Conservation (phyloP, 1,140 invertebrate genomes). For the Magallana angulata region DNA sequence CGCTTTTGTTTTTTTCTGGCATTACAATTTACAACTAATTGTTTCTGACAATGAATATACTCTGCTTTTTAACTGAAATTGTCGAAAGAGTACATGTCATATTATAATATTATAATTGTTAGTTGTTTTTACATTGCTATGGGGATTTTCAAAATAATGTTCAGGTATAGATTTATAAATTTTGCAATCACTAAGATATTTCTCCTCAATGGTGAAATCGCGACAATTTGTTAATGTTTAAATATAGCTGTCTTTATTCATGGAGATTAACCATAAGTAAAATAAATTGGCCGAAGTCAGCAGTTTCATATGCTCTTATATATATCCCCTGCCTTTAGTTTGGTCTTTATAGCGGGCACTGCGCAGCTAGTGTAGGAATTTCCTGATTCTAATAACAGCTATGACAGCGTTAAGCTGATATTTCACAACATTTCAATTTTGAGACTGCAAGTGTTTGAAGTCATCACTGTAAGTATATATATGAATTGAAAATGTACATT, state of each 20-base stretch:
- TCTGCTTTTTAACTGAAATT: background rate
- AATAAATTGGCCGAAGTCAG: background rate
- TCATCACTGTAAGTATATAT: no score
- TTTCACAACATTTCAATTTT: constrained; percentile 5
- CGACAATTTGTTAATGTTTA: constrained; percentile 13
- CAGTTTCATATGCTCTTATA: background rate
- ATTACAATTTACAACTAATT: background rate
- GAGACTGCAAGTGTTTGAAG: no score
- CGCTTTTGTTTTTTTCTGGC: background rate
- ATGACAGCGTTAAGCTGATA: background rate
- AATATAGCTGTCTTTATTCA: background rate
- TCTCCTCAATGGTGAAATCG: background rate
- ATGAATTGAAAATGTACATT: no score
- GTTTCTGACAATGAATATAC: background rate
- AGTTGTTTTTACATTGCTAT: no score
- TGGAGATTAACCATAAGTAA: no score
- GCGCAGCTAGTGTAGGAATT: background rate
- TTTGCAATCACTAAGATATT: background rate
- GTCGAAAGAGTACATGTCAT: background rate
- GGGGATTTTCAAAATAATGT: no score
- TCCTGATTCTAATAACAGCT: background rate
- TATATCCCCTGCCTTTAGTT: background rate
- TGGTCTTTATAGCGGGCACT: background rate
- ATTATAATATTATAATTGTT: no score
- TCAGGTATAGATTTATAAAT: no score